A percentile compares a stretch with the other conserved stretches of the same genome.
These are phyloP conservation scores for Sesia apiformis DNA, from an alignment of 2,888 invertebrate genomes.

Conservation along the genomic window DNA sequence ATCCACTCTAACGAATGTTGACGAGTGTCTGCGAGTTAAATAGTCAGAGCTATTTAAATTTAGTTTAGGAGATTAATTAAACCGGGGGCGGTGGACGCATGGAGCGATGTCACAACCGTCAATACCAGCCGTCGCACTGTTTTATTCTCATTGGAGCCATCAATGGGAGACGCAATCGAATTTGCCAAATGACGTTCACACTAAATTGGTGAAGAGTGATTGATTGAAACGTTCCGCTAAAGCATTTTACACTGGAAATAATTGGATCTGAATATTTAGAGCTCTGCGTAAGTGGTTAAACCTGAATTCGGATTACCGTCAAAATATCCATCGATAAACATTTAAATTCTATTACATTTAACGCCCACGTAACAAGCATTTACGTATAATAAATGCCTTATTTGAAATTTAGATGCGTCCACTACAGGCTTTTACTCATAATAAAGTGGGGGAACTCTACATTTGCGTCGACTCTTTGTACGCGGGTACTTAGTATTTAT, in stretches of 20 bases:
- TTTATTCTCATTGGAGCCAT: conserved; percentile 54
- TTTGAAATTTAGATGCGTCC: not conserved
- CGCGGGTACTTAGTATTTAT: conserved; percentile 16
- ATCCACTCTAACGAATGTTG: conserved; percentile 29
- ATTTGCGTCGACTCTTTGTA: conserved; percentile 19
- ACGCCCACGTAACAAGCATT: not conserved
- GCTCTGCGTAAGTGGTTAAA: conserved; percentile 4
- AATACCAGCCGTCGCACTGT: conserved; percentile 54
- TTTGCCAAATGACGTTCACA: conserved; percentile 63
- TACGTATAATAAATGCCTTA: not conserved
- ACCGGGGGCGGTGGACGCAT: conserved; percentile 31
- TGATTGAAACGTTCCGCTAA: conserved; percentile 54
- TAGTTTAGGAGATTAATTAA: conserved; percentile 66
- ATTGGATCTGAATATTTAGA: conserved; percentile 52
- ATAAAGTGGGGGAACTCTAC: conserved; percentile 5
- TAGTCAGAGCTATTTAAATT: conserved; percentile 51
- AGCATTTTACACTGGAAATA: conserved; percentile 48
- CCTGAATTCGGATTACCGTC: not conserved
- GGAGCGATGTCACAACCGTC: conserved; percentile 52
- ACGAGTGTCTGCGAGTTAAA: conserved; percentile 20
- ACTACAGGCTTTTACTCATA: not conserved
- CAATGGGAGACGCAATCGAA: conserved; percentile 61
- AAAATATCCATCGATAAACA: not conserved
- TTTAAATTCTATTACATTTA: not conserved
- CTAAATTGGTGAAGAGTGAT: conserved; percentile 64